phyloP scores from a whole-genome alignment of 2,797 vertebrate species.

The Gephyroberyx darwinii region DNA sequence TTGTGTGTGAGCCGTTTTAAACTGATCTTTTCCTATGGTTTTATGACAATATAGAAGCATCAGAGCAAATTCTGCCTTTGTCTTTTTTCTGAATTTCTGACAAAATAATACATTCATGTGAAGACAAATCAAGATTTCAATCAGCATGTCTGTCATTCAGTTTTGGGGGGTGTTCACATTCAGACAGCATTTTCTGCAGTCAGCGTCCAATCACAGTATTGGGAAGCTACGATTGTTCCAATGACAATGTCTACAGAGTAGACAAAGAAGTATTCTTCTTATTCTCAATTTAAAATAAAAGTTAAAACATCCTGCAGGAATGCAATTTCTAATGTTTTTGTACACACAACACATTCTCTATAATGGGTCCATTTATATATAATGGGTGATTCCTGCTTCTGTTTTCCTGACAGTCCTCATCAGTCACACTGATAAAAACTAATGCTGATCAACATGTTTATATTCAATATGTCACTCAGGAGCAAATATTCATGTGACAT shows the following conservation, averaged over 20 bases:
- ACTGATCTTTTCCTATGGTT: background rate
- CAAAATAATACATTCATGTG: background rate
- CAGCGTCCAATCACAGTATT: background rate
- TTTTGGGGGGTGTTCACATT: background rate
- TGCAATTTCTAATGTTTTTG: background rate
- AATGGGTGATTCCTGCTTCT: background rate
- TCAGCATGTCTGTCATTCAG: background rate
- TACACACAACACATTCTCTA: background rate
- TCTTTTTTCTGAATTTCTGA: too few relatives aligned
- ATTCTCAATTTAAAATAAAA: background rate
- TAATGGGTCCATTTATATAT: background rate
- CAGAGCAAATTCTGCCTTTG: background rate
- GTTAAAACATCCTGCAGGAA: background rate
- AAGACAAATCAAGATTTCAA: background rate
- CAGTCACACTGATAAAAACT: slow-evolving; percentile 15
- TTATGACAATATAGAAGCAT: background rate
- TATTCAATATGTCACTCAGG: slow-evolving; percentile 14
- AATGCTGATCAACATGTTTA: slow-evolving; percentile 24
- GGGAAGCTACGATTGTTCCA: background rate
- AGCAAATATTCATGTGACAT: slow-evolving; percentile 33
- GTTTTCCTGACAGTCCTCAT: slow-evolving; percentile 21
- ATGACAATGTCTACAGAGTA: background rate
- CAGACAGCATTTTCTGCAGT: background rate
- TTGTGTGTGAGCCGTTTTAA: background rate
- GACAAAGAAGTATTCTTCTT: background rate